Percentiles rank a stretch among this genome's conserved stretches.
phyloP scores from a whole-genome alignment of 2,113 vertebrate genomes.

The Etheostoma cragini region DNA sequence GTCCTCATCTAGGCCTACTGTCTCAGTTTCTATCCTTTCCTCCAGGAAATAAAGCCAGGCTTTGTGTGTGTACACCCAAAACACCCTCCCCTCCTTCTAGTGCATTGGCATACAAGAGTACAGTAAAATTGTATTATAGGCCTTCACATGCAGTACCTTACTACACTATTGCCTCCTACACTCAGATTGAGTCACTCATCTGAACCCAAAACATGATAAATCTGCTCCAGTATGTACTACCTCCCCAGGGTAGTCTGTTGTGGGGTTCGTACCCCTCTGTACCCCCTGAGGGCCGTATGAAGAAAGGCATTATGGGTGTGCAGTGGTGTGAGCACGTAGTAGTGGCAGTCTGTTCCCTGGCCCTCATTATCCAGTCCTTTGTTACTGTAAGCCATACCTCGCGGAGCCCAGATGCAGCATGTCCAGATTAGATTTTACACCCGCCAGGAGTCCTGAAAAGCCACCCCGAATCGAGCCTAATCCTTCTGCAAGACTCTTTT shows the following conservation, averaged over 20 bases:
- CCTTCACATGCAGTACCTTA: slow-evolving; percentile 19
- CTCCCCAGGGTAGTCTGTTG: slow-evolving; percentile 8
- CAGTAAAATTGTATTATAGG: slow-evolving; percentile 43
- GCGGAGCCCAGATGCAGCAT: slow-evolving; percentile 78
- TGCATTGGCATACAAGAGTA: slow-evolving; percentile 12
- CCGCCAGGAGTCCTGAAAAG: slow-evolving; percentile 75
- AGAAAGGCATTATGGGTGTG: slow-evolving; percentile 67
- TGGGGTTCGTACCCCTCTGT: slow-evolving; percentile 30
- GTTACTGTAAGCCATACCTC: slow-evolving; percentile 81
- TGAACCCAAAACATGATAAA: slow-evolving; percentile 25
- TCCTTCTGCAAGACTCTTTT: slow-evolving; percentile 72
- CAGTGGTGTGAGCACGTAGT: slow-evolving; percentile 50
- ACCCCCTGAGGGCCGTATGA: slow-evolving; percentile 45
- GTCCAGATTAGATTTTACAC: slow-evolving; percentile 78
- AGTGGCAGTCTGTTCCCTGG: slow-evolving; percentile 63
- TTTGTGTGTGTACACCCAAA: slow-evolving; percentile 3
- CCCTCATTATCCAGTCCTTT: slow-evolving; percentile 80
- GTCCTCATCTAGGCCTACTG: background rate
- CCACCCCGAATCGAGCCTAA: slow-evolving; percentile 72
- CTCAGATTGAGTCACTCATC: slow-evolving; percentile 28
- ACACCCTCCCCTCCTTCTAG: background rate
- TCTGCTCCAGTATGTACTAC: slow-evolving; percentile 25
- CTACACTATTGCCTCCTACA: slow-evolving; percentile 26
- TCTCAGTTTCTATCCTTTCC: slow-evolving; percentile 4
- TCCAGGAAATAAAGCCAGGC: slow-evolving; percentile 14